Evolutionary conservation across 2,797 vertebrate species (phyloP).

Genomic region (Megalops cyprinoides): DNA sequence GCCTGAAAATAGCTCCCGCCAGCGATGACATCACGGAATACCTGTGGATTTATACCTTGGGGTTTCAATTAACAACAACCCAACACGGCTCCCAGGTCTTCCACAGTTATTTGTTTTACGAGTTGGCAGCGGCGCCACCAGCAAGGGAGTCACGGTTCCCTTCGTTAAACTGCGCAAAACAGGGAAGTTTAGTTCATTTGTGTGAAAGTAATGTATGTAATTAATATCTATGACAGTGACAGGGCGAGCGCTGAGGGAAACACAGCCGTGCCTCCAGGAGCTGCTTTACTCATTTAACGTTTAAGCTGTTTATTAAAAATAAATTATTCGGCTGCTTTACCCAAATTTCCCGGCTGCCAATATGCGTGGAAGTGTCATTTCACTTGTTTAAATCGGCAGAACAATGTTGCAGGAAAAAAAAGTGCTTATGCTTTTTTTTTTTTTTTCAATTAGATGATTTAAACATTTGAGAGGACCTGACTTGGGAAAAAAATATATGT

Average conservation of each 20-base stretch:
- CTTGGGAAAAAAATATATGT: no score
- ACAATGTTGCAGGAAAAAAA: background rate
- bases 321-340: constrained; percentile 66
- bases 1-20: background rate
- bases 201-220: background rate
- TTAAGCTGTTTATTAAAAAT: constrained; percentile 74
- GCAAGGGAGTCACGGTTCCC: background rate
- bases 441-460: background rate
- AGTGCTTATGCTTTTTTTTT: no score
- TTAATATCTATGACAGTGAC: background rate
- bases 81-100: background rate
- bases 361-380: constrained; percentile 68
- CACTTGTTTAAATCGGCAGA: constrained; percentile 56
- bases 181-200: background rate
- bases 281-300: constrained; percentile 71
- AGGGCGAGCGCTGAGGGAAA: constrained; percentile 21
- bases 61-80: background rate
- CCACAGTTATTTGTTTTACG: background rate
- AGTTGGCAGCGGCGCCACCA: background rate
- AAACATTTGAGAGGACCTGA: background rate
- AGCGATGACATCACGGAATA: background rate
- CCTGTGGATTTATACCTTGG: background rate
- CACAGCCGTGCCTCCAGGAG: constrained; percentile 59
- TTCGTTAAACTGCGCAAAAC: background rate
- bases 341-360: constrained; percentile 69